Evolutionary conservation across 2,113 vertebrate species (phyloP), one percentile per base, ranked within the genome.

Genomic region (Hyperopisus bebe): DNA sequence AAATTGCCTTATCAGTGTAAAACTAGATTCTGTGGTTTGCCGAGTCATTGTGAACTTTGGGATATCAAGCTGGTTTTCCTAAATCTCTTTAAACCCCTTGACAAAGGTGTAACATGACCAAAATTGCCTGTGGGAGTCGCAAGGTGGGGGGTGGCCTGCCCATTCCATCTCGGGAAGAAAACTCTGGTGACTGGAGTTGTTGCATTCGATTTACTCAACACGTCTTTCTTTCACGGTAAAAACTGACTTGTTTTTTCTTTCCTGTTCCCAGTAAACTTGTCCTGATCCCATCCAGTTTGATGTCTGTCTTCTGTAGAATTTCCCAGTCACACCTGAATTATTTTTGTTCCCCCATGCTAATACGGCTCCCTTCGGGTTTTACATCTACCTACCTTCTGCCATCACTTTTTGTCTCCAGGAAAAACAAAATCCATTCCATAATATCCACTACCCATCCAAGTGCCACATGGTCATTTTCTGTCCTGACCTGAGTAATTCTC

Each of bases 1-100:
- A 87, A 89, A 91, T 66, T 46, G 66, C 92, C 48, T 77, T 87
- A 87, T 89, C 47, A 88, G 90, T 15, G 58, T 46, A 66, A 90
- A 90, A 89, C 89, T 90, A n/a, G 82, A 24, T 84, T 84, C 39
- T 84, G 42, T 39, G 24, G 21, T 84, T 84, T 47, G 19, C 21
- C 3, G 8, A 21, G 82, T 85, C 84, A 82, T 87, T n/a, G 47
- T 70, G 70, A 74, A 70, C 88, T 91, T 88, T 47, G 31, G 31
- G 80, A 88, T 90, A 87, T 88, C 91, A 90, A 86, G n/a, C 42
- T 47, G 51, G 48, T 55, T 62, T 31, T 47, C 55, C 47, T 46
- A 21, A 48, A 47, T 19, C 21, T 85, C 84, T 89, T 80, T 42
- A 80, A 80, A 80, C 13, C 74, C 74, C 35, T 42, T 42, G 35